A percentile compares a stretch with the other conserved stretches of the same genome.
Evolutionary conservation across 1,140 invertebrate genomes (phyloP).

Genomic region (Drosophila santomea): DNA sequence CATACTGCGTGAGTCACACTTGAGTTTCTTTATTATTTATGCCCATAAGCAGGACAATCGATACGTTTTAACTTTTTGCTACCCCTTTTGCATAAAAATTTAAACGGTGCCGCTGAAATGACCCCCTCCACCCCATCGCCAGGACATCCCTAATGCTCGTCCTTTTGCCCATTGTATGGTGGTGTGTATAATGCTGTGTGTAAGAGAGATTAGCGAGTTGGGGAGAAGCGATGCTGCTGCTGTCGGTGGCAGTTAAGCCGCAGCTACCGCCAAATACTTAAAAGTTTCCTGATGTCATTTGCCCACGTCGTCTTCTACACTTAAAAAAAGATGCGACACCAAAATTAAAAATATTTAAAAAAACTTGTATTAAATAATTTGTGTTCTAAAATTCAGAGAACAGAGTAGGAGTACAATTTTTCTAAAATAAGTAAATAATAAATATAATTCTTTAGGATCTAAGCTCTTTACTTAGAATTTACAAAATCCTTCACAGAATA

Average conservation of each 20-base stretch:
- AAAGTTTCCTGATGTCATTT: constrained; percentile 64
- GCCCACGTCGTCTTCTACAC: background rate
- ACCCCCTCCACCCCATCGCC: constrained; percentile 1
- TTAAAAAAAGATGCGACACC: background rate
- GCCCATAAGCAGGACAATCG: constrained; percentile 30
- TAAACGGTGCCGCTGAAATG: constrained; percentile 26
- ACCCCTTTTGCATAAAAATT: constrained; percentile 26
- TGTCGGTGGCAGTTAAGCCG: constrained; percentile 34
- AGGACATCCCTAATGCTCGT: constrained; percentile 14
- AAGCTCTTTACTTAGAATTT: no score
- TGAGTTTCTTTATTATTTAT: constrained; percentile 46
- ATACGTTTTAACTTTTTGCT: constrained; percentile 14
- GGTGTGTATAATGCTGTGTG: constrained; percentile 21
- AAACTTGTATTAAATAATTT: no score
- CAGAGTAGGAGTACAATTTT: no score
- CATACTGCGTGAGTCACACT: constrained; percentile 23
- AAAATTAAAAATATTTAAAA: no score
- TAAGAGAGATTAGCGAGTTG: constrained; percentile 41
- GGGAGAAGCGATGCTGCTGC: constrained; percentile 38
- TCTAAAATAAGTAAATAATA: no score
- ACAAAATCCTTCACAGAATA: no score
- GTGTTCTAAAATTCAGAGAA: no score
- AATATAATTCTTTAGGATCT: no score
- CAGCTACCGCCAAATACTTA: constrained; percentile 45
- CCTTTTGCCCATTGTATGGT: constrained; percentile 23